Evolutionary conservation across 2,888 invertebrate genomes (phyloP), one percentile per base, ranked within the genome.

Genomic region (Gymnocheta viridis): DNA sequence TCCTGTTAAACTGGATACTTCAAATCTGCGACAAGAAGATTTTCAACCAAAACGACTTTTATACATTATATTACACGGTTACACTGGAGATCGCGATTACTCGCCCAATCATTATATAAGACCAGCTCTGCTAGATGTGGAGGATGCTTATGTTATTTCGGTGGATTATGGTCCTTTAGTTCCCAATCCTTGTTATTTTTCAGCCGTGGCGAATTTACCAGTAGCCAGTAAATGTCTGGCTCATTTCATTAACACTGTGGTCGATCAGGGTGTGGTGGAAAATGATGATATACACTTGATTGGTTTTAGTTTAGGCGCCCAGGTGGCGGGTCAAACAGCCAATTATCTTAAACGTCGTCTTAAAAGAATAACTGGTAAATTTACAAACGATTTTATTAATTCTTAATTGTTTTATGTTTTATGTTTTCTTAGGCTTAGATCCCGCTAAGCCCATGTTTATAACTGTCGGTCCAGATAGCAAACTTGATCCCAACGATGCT

Each of bases 251-350:
- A 93, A 94, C 77, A 88, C 89, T 32, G 88, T 95, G 60, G 92
- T 94, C 10, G 87, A 87, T 1, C 87, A 91, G 0, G 88, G 91
- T 58, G 88, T 91, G 0, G 93, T 94, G 47, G 80, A 89, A 0
- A 88, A 94, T n/a, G 87, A 92, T 0, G 88, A 88, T 60, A 91
- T 95, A 69, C 95, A 95, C 87, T 88, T 94, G 0, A 93, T 95
- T 58, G 95, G 95, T 0, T 95, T 95, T 87, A 95, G 95, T 88
- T 92, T 95, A 14, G 95, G 95, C 0, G 94, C 93, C 0, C 95
- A 95, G 82, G 92, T 92, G 0, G 93, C 94, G 0, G 95, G 94
- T 0, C 93, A 91, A 69, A 91, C 93, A 0, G 91, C 93, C 4
- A 92, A 93, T 85, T 92, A 92, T 88, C 69, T 94, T 32, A 91